These are phyloP conservation scores for Rhagium mordax DNA, from an alignment of 2,888 invertebrate genomes.

Conservation along the genomic window DNA sequence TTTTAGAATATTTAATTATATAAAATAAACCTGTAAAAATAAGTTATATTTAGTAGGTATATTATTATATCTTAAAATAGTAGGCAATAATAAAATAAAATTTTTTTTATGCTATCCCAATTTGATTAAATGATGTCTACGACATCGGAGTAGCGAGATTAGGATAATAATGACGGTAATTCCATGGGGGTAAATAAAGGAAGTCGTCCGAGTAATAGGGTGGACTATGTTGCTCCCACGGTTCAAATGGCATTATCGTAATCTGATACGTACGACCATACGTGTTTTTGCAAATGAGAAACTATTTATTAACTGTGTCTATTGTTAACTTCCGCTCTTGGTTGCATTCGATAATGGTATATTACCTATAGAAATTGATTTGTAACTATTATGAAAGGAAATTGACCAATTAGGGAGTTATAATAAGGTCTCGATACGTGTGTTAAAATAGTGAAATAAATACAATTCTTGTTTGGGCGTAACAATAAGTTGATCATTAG, in stretches of 20 bases:
- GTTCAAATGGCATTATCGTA: slow-evolving; percentile 65
- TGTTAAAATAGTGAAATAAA: neutral
- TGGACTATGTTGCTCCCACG: slow-evolving; percentile 61
- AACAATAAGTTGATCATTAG: neutral
- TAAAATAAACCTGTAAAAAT: too few species aligned
- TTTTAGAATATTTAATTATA: too few species aligned
- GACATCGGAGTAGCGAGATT: slow-evolving; percentile 49
- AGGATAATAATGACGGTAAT: slow-evolving; percentile 62
- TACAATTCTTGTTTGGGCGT: neutral
- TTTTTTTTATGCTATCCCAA: slow-evolving; percentile 12
- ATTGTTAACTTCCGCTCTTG: slow-evolving; percentile 55
- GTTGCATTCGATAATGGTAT: slow-evolving; percentile 48
- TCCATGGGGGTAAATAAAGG: slow-evolving; percentile 50
- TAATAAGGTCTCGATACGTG: slow-evolving; percentile 21
- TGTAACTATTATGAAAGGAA: slow-evolving; percentile 40
- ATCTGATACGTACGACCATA: slow-evolving; percentile 67
- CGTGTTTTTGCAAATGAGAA: slow-evolving; percentile 69
- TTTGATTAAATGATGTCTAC: slow-evolving; percentile 44
- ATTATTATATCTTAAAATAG: too few species aligned
- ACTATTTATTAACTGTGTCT: slow-evolving; percentile 66
- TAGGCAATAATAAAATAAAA: neutral
- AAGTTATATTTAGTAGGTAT: too few species aligned
- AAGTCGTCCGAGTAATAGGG: slow-evolving; percentile 42
- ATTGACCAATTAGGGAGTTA: slow-evolving; percentile 45
- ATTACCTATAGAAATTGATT: slow-evolving; percentile 35